Evolutionary conservation across 1,140 invertebrate species (phyloP).

Genomic region (Drosophila varians): DNA sequence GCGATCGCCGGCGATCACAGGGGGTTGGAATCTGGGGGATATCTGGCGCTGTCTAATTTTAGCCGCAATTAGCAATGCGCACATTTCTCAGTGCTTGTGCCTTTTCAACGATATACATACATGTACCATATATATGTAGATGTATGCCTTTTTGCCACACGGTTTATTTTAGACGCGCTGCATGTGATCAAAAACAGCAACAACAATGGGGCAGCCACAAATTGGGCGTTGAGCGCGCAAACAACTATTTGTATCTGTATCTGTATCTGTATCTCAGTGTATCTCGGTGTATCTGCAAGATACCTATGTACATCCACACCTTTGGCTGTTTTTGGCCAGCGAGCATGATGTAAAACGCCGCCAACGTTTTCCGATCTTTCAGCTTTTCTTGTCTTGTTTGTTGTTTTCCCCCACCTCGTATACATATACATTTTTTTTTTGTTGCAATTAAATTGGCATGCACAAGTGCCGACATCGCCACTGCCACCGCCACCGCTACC

Average conservation of each 20-base stretch:
- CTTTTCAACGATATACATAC: conserved; percentile 32
- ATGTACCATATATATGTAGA: too few relatives aligned
- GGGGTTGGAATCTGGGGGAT: conserved; percentile 14
- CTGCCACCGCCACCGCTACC: neutral
- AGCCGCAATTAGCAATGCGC: conserved; percentile 80
- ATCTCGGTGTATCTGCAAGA: conserved; percentile 42
- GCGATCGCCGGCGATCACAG: conserved; percentile 12
- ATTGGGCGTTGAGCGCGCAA: conserved; percentile 58
- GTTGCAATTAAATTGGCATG: conserved; percentile 80
- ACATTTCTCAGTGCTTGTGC: conserved; percentile 64
- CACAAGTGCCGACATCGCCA: conserved; percentile 66
- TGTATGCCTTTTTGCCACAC: conserved; percentile 78
- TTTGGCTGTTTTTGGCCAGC: conserved; percentile 79
- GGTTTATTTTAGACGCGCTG: conserved; percentile 78
- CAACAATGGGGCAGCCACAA: conserved; percentile 51
- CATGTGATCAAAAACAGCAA: conserved; percentile 57
- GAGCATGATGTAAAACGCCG: conserved; percentile 59
- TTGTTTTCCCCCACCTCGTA: conserved; percentile 12
- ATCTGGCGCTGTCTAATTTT: conserved; percentile 61
- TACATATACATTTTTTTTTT: conserved; percentile 27
- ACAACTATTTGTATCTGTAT: conserved; percentile 39
- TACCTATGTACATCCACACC: conserved; percentile 64
- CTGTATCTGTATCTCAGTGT: conserved; percentile 18
- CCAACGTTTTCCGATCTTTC: conserved; percentile 51
- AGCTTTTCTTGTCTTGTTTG: neutral